A percentile compares a stretch with the other conserved stretches of the same genome.
Conservation (phyloP, 2,797 vertebrate genomes). For the Rachycentron canadum region DNA sequence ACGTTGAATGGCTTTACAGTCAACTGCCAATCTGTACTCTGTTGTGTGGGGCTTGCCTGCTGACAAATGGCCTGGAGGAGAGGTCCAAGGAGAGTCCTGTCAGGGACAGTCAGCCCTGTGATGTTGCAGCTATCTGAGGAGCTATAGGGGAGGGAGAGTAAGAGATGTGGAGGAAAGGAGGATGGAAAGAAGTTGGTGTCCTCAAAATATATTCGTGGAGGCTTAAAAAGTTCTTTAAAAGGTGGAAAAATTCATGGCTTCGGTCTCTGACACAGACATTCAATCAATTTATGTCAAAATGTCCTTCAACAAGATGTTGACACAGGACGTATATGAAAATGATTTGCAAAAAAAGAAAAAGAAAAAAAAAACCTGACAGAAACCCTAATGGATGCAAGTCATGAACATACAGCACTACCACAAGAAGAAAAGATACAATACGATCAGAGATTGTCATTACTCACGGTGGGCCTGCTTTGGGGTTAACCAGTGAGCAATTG, state of each 20-base stretch:
- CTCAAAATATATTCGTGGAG: not conserved
- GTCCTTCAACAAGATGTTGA: conserved; percentile 1
- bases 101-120: conserved; percentile 61
- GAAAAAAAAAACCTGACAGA: not conserved
- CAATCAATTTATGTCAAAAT: conserved; percentile 15
- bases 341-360: not conserved
- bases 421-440: not conserved
- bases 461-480: conserved; percentile 13
- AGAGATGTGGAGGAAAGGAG: not conserved
- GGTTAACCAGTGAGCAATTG: conserved; percentile 57
- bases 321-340: not conserved
- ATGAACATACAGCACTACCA: conserved; percentile 2
- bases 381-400: conserved; percentile 14
- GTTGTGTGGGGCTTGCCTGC: conserved; percentile 54
- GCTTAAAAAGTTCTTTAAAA: conserved; percentile 7
- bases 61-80: conserved; percentile 75
- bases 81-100: conserved; percentile 75
- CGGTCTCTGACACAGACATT: not conserved
- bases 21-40: conserved; percentile 73
- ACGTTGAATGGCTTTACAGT: conserved; percentile 65
- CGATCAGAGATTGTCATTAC: conserved; percentile 22
- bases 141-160: not conserved
- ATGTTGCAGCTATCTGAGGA: conserved; percentile 59
- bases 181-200: not conserved
- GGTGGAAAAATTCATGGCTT: not conserved